Percentiles rank a stretch among this genome's conserved stretches.
phyloP scores from a whole-genome alignment of 2,797 vertebrate species.

The Menidia menidia region DNA sequence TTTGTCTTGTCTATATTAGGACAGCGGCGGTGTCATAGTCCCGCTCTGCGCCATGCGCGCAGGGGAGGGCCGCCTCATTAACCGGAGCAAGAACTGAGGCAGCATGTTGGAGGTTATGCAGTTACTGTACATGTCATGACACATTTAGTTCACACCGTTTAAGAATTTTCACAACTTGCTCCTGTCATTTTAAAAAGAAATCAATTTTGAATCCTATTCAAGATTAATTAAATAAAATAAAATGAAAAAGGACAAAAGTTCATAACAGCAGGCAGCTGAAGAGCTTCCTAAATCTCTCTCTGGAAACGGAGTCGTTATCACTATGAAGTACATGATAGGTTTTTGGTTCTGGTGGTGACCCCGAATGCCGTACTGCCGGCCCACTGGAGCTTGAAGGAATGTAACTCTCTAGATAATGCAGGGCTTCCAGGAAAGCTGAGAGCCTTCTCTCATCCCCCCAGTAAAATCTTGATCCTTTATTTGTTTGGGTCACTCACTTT shows the following conservation, averaged over 20 bases:
- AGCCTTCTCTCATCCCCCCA: conserved; percentile 29
- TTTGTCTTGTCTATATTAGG: conserved; percentile 88
- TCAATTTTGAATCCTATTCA: neutral
- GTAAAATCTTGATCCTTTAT: neutral
- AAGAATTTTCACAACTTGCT: neutral
- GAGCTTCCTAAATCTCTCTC: neutral
- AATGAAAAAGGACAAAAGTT: neutral
- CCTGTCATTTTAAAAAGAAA: neutral
- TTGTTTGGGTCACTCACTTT: conserved; percentile 1
- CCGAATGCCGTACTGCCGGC: conserved; percentile 27
- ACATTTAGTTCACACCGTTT: neutral
- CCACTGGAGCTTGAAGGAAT: conserved; percentile 31
- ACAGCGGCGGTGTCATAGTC: conserved; percentile 83
- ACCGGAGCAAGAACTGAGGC: conserved; percentile 38
- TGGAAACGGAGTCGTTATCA: neutral
- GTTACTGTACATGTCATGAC: neutral
- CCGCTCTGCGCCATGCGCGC: conserved; percentile 53
- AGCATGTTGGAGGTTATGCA: neutral
- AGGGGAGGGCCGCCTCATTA: conserved; percentile 28
- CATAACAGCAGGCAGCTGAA: neutral
- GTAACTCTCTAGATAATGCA: conserved; percentile 44
- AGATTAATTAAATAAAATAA: neutral
- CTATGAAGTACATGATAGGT: neutral
- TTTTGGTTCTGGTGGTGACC: neutral
- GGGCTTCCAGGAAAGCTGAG: conserved; percentile 53